Evolutionary conservation across 2,888 invertebrate genomes (phyloP).

Genomic region (Lamellibrachia satsuma): DNA sequence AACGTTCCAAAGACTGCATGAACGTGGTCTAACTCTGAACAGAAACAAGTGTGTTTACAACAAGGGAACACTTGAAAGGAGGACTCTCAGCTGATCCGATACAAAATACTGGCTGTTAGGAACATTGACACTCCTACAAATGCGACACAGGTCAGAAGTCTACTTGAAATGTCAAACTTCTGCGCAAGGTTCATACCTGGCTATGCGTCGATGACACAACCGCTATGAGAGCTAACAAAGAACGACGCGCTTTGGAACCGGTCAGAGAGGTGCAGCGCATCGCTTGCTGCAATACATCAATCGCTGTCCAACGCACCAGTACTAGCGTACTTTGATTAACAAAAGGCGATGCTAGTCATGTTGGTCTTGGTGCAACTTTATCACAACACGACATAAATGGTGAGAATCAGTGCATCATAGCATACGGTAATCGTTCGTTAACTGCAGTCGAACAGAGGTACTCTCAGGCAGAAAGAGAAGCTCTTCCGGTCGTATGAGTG

Average conservation of each 20-base stretch:
- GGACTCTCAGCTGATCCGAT: no score
- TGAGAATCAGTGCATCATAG: no score
- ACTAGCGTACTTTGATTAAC: no score
- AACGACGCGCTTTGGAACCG: slow-evolving; percentile 39
- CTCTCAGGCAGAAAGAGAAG: slow-evolving; percentile 49
- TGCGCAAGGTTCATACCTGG: no score
- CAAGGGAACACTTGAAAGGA: no score
- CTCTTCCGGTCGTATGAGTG: slow-evolving; percentile 43
- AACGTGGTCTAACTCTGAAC: no score
- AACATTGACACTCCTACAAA: no score
- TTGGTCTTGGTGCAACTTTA: slow-evolving; percentile 32
- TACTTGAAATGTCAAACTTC: background rate
- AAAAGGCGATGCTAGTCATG: slow-evolving; percentile 45
- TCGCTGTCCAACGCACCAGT: slow-evolving; percentile 38
- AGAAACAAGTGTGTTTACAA: no score
- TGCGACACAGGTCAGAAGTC: slow-evolving; percentile 14
- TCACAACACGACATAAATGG: no score
- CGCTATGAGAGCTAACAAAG: slow-evolving; percentile 42
- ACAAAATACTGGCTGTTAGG: no score
- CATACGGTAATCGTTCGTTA: slow-evolving; percentile 41
- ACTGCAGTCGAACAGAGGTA: slow-evolving; percentile 45
- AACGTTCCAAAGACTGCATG: no score
- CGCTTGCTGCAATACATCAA: slow-evolving; percentile 39
- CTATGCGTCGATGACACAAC: slow-evolving; percentile 37
- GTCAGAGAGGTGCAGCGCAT: slow-evolving; percentile 31